Evolutionary conservation across 1,140 invertebrate genomes (phyloP).

Genomic region (Heterodera carotae): DNA sequence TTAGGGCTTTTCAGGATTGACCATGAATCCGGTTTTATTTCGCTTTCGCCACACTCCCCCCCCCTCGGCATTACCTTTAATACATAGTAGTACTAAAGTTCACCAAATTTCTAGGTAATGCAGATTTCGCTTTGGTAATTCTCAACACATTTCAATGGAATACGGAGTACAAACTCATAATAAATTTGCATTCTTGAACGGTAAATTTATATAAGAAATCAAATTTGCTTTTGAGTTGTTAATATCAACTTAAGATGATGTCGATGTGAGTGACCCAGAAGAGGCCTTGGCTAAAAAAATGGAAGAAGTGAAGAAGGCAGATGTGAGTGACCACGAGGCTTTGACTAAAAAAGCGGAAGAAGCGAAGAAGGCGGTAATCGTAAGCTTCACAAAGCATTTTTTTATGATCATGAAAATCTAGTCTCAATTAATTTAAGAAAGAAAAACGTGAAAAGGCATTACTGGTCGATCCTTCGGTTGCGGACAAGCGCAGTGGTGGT

Average conservation of each 20-base stretch:
- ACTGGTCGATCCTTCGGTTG: conserved; percentile 10
- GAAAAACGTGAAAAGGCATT: conserved; percentile 25
- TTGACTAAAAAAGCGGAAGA: background rate
- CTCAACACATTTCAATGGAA: conserved; percentile 16
- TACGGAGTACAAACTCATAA: conserved; percentile 34
- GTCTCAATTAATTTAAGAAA: conserved; percentile 18
- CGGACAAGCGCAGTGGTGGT: conserved; percentile 16
- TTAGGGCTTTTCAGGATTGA: too few relatives aligned
- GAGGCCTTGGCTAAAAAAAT: conserved; percentile 16
- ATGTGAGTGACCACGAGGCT: background rate
- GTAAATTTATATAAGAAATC: too few relatives aligned
- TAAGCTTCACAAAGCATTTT: too few relatives aligned
- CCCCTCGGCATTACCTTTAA: too few relatives aligned
- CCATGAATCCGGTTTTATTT: too few relatives aligned
- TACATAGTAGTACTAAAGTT: background rate
- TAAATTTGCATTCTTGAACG: conserved; percentile 30
- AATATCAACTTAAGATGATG: background rate
- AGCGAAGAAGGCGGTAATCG: background rate
- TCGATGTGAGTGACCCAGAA: conserved; percentile 21
- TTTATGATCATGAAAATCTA: background rate
- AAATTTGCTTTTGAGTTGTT: background rate
- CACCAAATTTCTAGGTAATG: conserved; percentile 21
- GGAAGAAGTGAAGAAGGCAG: conserved; percentile 21
- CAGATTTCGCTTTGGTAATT: conserved; percentile 3
- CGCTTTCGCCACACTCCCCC: too few relatives aligned